These are phyloP conservation scores for Melitaea cinxia DNA, from an alignment of 1,140 invertebrate genomes.

Conservation along the genomic window DNA sequence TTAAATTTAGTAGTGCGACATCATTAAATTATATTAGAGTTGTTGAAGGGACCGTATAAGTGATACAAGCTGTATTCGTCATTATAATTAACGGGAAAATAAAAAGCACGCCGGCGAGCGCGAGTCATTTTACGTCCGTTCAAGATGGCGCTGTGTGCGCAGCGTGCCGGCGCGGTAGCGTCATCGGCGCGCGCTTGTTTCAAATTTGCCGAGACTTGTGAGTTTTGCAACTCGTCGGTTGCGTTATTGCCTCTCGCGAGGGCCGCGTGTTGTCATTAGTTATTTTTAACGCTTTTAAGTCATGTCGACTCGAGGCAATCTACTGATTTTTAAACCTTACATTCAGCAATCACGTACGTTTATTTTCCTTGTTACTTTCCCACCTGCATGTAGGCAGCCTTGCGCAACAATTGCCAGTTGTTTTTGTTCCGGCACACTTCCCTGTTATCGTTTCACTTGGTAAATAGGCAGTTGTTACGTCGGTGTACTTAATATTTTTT, in stretches of 20 bases:
- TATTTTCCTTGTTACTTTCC: slow-evolving; percentile 75
- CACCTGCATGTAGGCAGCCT: slow-evolving; percentile 61
- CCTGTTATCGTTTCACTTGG: slow-evolving; percentile 57
- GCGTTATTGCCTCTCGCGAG: slow-evolving; percentile 63
- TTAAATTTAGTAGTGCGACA: background rate
- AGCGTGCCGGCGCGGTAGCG: slow-evolving; percentile 76
- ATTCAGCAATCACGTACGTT: slow-evolving; percentile 54
- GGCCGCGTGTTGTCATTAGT: slow-evolving; percentile 76
- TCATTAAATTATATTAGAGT: background rate
- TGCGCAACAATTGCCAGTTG: slow-evolving; percentile 70
- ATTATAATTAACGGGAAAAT: slow-evolving; percentile 52
- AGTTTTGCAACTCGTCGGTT: slow-evolving; percentile 73
- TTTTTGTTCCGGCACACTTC: slow-evolving; percentile 74
- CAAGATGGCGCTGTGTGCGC: slow-evolving; percentile 77
- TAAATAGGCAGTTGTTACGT: slow-evolving; percentile 23
- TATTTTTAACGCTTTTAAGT: slow-evolving; percentile 74
- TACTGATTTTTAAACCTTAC: slow-evolving; percentile 58
- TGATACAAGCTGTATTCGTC: slow-evolving; percentile 34
- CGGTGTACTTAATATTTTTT: background rate
- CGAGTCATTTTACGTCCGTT: slow-evolving; percentile 46
- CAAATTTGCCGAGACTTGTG: slow-evolving; percentile 64
- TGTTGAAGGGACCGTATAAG: background rate
- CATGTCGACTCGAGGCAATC: slow-evolving; percentile 43
- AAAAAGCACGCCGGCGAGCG: slow-evolving; percentile 69
- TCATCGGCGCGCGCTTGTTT: slow-evolving; percentile 74